phyloP scores from a whole-genome alignment of 2,113 vertebrate species.

The Apteryx mantelli region DNA sequence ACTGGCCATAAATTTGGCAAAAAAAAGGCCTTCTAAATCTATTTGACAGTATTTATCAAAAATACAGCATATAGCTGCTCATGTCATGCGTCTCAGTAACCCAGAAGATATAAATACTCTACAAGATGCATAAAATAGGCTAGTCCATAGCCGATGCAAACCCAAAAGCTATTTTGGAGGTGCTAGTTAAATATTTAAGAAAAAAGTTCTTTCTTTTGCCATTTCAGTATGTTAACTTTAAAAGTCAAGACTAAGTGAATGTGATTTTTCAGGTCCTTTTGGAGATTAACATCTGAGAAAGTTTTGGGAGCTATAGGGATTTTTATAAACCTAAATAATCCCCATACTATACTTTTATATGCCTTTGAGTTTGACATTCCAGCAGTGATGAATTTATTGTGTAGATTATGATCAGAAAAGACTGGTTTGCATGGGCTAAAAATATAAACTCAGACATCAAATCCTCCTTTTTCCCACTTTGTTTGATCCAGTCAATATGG shows the following conservation, averaged over 20 bases:
- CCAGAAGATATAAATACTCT: neutral
- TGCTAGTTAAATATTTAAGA: neutral
- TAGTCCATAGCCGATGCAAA: neutral
- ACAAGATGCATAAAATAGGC: neutral
- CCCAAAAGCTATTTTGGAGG: neutral
- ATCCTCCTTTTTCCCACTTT: neutral
- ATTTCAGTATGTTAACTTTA: neutral
- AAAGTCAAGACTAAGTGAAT: neutral
- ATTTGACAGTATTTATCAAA: neutral
- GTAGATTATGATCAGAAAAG: neutral
- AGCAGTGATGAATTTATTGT: neutral
- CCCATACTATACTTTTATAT: neutral
- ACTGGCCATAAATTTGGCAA: neutral
- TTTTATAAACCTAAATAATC: neutral
- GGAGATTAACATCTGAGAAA: neutral
- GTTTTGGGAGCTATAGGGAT: neutral
- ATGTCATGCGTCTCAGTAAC: neutral
- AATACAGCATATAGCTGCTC: neutral
- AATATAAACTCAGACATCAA: neutral
- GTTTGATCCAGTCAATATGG: conserved; percentile 6
- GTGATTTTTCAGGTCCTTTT: neutral
- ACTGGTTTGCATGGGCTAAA: neutral
- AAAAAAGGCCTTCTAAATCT: neutral
- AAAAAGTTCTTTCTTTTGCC: neutral
- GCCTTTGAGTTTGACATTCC: neutral